Percentiles rank a stretch among this genome's conserved stretches.
Conservation (phyloP, 2,888 invertebrate genomes). For the Toxonevra muliebris region DNA sequence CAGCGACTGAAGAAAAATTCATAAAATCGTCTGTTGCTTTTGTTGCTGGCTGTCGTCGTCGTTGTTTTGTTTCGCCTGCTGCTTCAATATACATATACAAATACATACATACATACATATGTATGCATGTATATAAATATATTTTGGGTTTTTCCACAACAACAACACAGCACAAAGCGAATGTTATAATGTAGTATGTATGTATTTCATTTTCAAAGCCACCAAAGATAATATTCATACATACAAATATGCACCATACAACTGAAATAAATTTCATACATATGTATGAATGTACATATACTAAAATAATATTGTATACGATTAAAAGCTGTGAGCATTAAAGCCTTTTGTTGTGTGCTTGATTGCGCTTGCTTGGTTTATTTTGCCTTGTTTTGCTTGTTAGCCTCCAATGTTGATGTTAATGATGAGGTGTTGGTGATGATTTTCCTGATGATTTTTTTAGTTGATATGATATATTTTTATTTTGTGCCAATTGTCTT, state of each 20-base stretch:
- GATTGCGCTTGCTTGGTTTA: too few relatives aligned
- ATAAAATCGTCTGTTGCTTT: conserved; percentile 15
- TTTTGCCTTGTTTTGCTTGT: too few relatives aligned
- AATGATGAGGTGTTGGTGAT: too few relatives aligned
- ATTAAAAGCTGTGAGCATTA: too few relatives aligned
- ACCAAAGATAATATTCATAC: not conserved
- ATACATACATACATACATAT: too few relatives aligned
- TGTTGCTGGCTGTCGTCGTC: not conserved
- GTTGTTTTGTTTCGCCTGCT: not conserved
- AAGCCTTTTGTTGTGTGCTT: too few relatives aligned
- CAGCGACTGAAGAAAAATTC: conserved; percentile 5
- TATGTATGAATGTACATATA: not conserved
- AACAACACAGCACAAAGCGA: conserved; percentile 8
- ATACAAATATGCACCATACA: not conserved
- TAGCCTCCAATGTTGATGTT: too few relatives aligned
- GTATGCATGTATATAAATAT: not conserved
- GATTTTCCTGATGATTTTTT: too few relatives aligned
- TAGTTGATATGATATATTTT: too few relatives aligned
- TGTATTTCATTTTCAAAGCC: not conserved
- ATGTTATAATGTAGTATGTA: not conserved
- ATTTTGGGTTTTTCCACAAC: conserved; percentile 46
- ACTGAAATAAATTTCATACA: conserved; percentile 1
- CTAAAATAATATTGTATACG: too few relatives aligned
- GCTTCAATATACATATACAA: not conserved
- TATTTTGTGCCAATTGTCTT: too few relatives aligned